A percentile compares a stretch with the other conserved stretches of the same genome.
phyloP scores from a whole-genome alignment of 2,888 invertebrate species.

The Danaus chrysippus region DNA sequence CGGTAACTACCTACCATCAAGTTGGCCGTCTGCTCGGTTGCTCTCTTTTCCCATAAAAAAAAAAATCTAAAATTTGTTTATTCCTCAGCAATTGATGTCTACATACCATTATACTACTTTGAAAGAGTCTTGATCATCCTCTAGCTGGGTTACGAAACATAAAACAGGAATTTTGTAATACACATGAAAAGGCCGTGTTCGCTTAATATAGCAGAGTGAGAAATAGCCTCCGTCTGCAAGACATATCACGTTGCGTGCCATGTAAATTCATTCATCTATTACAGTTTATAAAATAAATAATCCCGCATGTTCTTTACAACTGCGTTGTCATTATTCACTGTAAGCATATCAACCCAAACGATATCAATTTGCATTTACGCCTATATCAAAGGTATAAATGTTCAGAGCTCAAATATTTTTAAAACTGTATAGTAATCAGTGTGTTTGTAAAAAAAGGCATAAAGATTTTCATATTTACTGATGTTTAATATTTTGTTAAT shows the following conservation, averaged over 20 bases:
- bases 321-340: background rate
- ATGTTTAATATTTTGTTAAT: too few species aligned
- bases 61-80: too few species aligned
- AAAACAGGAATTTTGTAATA: background rate
- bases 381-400: background rate
- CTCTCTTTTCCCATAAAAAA: too few species aligned
- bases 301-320: constrained; percentile 10
- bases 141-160: background rate
- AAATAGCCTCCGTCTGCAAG: constrained; percentile 13
- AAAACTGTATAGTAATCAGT: background rate
- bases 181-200: background rate
- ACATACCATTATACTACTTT: too few species aligned
- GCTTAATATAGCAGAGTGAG: constrained; percentile 10
- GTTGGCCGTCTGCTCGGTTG: too few species aligned
- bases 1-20: too few species aligned
- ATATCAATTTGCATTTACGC: background rate
- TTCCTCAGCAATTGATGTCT: too few species aligned
- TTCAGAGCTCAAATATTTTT: background rate
- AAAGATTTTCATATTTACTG: too few species aligned
- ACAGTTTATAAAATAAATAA: constrained; percentile 17
- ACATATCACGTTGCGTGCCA: constrained; percentile 20
- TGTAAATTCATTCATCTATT: constrained; percentile 22
- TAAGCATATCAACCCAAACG: background rate
- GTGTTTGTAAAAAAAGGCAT: background rate
- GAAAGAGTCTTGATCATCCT: too few species aligned